Evolutionary conservation across 2,888 invertebrate species (phyloP), one percentile per base, ranked within the genome.

Genomic region (Autographa gamma): DNA sequence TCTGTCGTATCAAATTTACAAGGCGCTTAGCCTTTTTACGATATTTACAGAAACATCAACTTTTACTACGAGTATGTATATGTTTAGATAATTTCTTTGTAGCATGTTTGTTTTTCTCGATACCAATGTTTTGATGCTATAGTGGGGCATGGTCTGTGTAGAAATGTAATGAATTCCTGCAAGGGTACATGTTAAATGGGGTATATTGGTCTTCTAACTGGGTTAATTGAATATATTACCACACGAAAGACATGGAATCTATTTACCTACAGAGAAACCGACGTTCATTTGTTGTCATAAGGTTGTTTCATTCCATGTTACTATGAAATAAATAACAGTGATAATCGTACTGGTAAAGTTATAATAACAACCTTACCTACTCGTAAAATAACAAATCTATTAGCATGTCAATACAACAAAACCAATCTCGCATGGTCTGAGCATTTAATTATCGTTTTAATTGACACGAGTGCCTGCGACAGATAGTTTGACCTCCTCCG

Each of bases 1-100:
- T 70, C 72, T 80, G 80, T 83, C 75, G 75, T 73, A 76, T 75
- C 66, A 67, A 82, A 83, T 88, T 89, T 86, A 88, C 86, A 86
- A 81, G 85, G 81, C 80, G 84, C 81, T 86, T 86, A 84, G 76
- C 77, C 79, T 82, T 83, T 88, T 87, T 85, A 89, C 87, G 86
- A 84, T 83, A 80, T 84, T 84, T 80, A 85, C 80, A 14, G 63
- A 77, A 66, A 78, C 77, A 70, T 73, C 18, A 32, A 18, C 31
- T 63, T 69, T 65, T 71, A 71, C 60, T 69, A 60, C 52, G 16
- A 31, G 48, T 60, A 48, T 38, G 0, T 31, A 19, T 61, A 25
- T 31, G 43, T 18, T 48, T 16, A 25, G 58, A 18, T n/a, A 52
- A 18, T 32, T 41, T 41, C 25, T 48, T 48, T 43, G 3, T 0